Base-by-base conservation (phyloP, 2,113 vertebrate genomes). In the Irena cyanogastra region DNA sequence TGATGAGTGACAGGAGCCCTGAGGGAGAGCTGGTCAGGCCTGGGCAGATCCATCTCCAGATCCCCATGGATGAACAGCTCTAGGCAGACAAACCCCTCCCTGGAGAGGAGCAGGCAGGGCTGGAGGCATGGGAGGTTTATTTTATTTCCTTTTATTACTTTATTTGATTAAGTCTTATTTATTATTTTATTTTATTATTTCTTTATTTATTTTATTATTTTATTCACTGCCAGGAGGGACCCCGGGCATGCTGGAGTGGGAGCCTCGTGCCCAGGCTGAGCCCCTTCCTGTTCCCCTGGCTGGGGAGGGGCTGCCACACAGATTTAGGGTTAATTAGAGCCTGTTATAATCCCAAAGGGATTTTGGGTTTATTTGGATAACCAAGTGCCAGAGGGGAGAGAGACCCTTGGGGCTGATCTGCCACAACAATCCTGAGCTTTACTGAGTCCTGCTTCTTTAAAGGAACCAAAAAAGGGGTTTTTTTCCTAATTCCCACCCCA, bases 211-310 rank as follows among this genome's bases (percentile, higher is more conserved):
- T 14, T 13, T 21, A 20, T 31, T 33, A 12, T 54, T 19, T 19
- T 53, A 19, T 45, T 56, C 21, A 56, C 11, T 74, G 63, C 24
- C 5, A 5, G 41, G 26, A 81, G 44, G 5, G 10, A 11, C 16
- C 31, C 44, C 0, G 0, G 39, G 11, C 13, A 42, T 2, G 0
- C 33, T 1, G 0, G 10, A 6, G 7, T 0, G 3, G 61, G 42
- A 63, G 39, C 45, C 33, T 27, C 5, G 10, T 49, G 65, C 30
- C 56, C 19, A 1, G 37, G 74, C 4, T 39, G 2, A 7, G 21
- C 20, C n/a, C 1, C 2, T 1, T 3, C 21, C 69, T 35, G 35
- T 14, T 24, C 23, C 78, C 78, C 66, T 22, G 37, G 7, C 74
- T 31, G 20, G 27, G 41, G 37, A 52, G n/a, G 52, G 60, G 20